phyloP scores from a whole-genome alignment of 64 coral and sea anemone genomes.

The Astreopora myriophthalma region DNA sequence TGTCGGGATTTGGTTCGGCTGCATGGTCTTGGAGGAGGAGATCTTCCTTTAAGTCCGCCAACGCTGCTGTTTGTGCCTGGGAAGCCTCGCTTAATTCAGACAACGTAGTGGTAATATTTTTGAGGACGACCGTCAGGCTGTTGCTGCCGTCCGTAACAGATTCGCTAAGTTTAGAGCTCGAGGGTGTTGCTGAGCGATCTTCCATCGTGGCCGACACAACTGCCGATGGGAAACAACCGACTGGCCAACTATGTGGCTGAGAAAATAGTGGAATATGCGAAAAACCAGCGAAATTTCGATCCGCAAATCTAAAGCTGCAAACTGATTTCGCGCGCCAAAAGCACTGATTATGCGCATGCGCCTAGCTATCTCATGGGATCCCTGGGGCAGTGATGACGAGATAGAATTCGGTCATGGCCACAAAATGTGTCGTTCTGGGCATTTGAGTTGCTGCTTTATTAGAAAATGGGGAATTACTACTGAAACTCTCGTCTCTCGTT shows the following conservation, averaged over 20 bases:
- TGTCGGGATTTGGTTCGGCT: not conserved
- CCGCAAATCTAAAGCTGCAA: no score
- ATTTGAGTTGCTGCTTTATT: no score
- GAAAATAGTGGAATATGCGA: not conserved
- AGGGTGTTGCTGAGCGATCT: not conserved
- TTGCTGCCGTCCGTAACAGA: not conserved
- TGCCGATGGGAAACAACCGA: not conserved
- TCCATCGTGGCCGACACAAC: not conserved
- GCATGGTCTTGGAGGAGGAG: not conserved
- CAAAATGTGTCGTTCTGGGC: no score
- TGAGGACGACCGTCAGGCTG: not conserved
- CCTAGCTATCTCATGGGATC: no score
- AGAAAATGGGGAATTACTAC: no score
- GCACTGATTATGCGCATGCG: no score
- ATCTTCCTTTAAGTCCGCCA: constrained; percentile 10
- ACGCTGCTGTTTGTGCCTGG: not conserved
- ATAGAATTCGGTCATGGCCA: no score
- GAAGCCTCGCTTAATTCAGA: not conserved
- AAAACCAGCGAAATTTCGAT: no score
- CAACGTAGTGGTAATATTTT: not conserved
- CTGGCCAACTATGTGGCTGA: not conserved
- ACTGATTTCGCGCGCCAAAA: no score
- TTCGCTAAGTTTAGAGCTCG: not conserved
- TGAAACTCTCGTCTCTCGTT: no score
- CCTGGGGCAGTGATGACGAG: no score